These are phyloP conservation scores for Lepidocolaptes lacrymiger DNA, from an alignment of 2,797 vertebrate genomes.

Conservation along the genomic window DNA sequence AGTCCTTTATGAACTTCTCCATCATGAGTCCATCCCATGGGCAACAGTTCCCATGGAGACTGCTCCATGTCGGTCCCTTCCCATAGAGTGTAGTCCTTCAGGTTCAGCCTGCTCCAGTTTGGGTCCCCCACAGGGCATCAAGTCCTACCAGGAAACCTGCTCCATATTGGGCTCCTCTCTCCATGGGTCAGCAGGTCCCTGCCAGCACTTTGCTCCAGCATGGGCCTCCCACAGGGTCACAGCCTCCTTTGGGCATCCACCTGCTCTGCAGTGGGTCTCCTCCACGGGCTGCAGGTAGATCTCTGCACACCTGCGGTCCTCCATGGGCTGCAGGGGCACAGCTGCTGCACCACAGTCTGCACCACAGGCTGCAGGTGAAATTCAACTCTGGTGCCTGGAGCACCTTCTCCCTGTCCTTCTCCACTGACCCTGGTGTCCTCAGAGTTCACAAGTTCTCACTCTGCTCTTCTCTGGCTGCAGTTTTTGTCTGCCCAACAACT, in stretches of 20 bases:
- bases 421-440: background rate
- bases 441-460: background rate
- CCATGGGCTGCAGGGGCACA: background rate
- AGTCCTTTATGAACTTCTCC: background rate
- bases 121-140: too few species aligned
- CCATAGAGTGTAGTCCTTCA: background rate
- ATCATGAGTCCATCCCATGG: background rate
- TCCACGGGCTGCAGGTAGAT: background rate
- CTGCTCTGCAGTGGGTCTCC: background rate
- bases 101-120: too few species aligned
- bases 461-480: background rate
- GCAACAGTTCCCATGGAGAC: background rate
- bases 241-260: background rate
- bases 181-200: background rate
- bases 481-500: background rate
- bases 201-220: background rate
- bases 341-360: background rate
- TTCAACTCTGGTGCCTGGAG: background rate
- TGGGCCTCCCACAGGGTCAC: background rate
- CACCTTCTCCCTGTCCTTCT: background rate
- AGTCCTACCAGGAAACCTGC: background rate
- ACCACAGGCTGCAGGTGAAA: background rate
- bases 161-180: background rate
- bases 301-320: background rate
- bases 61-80: background rate